Conservation (phyloP, 2,113 vertebrate genomes). For the Leiothrix lutea region DNA sequence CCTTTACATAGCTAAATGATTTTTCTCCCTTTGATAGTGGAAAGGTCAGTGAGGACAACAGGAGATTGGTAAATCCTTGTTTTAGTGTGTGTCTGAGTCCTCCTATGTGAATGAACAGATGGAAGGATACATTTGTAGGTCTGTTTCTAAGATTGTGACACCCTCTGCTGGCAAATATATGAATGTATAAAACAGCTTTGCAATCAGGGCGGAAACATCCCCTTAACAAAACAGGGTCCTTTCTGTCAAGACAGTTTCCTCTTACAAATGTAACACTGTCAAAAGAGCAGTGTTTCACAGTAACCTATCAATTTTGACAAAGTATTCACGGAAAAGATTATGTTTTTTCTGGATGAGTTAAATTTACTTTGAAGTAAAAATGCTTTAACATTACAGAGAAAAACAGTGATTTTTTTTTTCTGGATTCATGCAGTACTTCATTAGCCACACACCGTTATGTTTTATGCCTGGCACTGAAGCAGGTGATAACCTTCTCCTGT, state of each 20-base stretch:
- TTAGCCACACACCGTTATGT: background rate
- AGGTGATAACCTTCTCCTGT: constrained; percentile 45
- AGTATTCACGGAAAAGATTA: background rate
- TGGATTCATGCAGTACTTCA: background rate
- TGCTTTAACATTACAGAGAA: background rate
- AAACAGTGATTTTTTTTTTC: background rate
- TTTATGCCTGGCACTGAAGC: constrained; percentile 31
- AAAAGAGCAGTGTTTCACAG: background rate
- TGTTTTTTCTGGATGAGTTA: constrained; percentile 21
- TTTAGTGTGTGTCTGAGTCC: background rate
- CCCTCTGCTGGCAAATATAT: constrained; percentile 55
- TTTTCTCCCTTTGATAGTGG: background rate
- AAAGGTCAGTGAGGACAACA: background rate
- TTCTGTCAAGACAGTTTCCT: background rate
- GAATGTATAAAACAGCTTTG: background rate
- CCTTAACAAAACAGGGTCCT: background rate
- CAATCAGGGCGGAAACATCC: background rate
- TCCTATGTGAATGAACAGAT: background rate
- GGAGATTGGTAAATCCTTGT: background rate
- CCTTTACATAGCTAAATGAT: background rate
- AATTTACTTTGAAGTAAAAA: constrained; percentile 27
- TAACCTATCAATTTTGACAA: background rate
- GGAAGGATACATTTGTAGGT: background rate
- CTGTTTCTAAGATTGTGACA: constrained; percentile 37
- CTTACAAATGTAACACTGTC: background rate